Percentiles rank a stretch among this genome's conserved stretches.
These are phyloP conservation scores for Hafferia zeledoni DNA, from an alignment of 2,797 vertebrate species.

Conservation along the genomic window DNA sequence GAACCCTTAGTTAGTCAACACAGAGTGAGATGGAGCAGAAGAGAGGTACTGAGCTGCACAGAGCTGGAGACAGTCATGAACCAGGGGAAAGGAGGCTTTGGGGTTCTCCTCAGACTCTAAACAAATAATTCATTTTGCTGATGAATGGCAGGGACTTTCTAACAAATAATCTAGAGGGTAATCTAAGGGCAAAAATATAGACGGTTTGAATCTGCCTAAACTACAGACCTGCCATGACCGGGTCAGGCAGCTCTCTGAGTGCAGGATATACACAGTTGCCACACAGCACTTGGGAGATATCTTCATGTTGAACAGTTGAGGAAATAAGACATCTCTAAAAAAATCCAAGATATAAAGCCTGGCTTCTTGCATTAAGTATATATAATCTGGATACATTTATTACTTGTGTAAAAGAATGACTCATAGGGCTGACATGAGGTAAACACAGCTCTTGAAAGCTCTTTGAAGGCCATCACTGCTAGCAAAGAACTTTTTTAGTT, in stretches of 20 bases:
- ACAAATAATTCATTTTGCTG: neutral
- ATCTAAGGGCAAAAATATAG: constrained; percentile 11
- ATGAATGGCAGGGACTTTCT: neutral
- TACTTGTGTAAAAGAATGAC: neutral
- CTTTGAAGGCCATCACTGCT: neutral
- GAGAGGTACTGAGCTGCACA: neutral
- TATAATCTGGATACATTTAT: neutral
- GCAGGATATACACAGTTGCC: neutral
- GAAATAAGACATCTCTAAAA: neutral
- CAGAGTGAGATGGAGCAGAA: neutral
- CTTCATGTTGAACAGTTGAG: neutral
- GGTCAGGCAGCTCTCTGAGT: neutral
- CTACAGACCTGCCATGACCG: neutral
- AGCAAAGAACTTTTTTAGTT: neutral
- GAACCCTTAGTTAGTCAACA: neutral
- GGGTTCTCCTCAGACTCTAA: neutral
- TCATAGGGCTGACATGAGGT: neutral
- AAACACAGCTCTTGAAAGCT: neutral
- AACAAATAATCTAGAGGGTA: neutral
- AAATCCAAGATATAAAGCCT: neutral
- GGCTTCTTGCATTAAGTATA: neutral
- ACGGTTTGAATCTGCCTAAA: neutral
- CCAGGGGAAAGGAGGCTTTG: neutral
- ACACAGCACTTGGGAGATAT: neutral
- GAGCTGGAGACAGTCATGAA: neutral